A percentile compares a stretch with the other conserved stretches of the same genome.
Conservation (phyloP, 2,888 invertebrate genomes). For the Thymelicus sylvestris region DNA sequence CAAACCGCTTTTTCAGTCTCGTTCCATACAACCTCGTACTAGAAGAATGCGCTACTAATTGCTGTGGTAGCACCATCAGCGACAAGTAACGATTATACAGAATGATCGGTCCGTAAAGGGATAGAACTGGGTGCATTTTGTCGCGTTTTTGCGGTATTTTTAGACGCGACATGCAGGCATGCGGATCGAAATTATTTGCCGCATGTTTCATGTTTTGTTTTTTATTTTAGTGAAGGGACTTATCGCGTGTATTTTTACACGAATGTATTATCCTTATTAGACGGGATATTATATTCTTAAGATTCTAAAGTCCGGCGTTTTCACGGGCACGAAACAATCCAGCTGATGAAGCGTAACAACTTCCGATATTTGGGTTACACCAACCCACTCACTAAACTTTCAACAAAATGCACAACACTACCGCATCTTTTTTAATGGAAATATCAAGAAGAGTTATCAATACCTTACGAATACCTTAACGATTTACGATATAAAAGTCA, state of each 20-base stretch:
- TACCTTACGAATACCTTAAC: too few relatives aligned
- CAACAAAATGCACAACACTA: background rate
- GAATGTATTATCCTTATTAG: background rate
- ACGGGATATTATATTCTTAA: too few relatives aligned
- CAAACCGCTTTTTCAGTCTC: background rate
- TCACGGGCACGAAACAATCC: too few relatives aligned
- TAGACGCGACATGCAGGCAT: conserved; percentile 8
- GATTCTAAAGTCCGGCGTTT: too few relatives aligned
- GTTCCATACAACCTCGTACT: background rate
- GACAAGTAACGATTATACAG: background rate
- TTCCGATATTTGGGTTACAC: too few relatives aligned
- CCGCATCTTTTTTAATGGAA: too few relatives aligned
- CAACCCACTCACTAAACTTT: background rate
- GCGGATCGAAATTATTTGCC: background rate
- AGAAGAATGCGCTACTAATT: background rate
- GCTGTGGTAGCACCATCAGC: background rate
- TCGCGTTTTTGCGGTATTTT: conserved; percentile 21
- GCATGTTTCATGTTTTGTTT: background rate
- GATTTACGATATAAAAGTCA: too few relatives aligned
- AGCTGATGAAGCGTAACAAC: too few relatives aligned
- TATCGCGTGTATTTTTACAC: background rate
- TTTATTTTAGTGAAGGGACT: background rate
- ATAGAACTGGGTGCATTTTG: background rate
- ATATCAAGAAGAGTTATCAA: too few relatives aligned
- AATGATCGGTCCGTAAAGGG: conserved; percentile 12